A percentile compares a stretch with the other conserved stretches of the same genome.
These are phyloP conservation scores for Fulica atra DNA, from an alignment of 2,113 vertebrate genomes.

Conservation along the genomic window DNA sequence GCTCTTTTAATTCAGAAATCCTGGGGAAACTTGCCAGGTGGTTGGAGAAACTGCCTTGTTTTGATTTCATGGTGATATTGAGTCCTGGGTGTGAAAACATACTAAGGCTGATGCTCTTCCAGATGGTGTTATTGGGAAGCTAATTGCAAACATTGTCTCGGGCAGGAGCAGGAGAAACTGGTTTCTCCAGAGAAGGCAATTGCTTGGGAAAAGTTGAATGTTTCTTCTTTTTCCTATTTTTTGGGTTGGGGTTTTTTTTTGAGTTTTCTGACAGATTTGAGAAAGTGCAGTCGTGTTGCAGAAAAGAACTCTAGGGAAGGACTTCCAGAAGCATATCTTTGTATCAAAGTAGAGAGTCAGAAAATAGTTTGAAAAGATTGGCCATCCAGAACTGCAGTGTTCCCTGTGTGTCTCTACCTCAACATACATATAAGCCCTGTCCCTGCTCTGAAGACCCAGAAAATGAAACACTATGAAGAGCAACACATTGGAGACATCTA, in stretches of 20 bases:
- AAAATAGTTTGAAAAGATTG: not conserved
- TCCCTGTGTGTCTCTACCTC: fast-evolving
- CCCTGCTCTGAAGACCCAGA: not conserved
- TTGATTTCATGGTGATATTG: constrained; percentile 27
- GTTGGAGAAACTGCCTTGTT: constrained; percentile 28
- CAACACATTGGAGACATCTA: not conserved
- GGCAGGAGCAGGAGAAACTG: not conserved
- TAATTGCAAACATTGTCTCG: constrained; percentile 3
- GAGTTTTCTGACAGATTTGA: not conserved
- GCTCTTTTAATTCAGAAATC: not conserved
- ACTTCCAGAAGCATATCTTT: not conserved
- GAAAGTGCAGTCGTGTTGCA: not conserved
- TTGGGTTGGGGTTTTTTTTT: not conserved
- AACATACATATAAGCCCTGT: fast-evolving
- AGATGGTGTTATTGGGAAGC: constrained; percentile 8
- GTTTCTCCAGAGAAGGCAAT: not conserved
- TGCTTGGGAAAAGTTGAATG: not conserved
- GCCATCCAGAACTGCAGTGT: fast-evolving
- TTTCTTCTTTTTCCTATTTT: not conserved
- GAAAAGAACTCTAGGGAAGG: not conserved
- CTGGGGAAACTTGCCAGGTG: not conserved
- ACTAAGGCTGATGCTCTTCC: not conserved
- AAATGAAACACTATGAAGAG: not conserved
- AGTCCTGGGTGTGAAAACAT: constrained; percentile 30
- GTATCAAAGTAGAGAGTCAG: not conserved